Conservation (phyloP, 2,797 vertebrate genomes). For the Alcedo quadribrachys region DNA sequence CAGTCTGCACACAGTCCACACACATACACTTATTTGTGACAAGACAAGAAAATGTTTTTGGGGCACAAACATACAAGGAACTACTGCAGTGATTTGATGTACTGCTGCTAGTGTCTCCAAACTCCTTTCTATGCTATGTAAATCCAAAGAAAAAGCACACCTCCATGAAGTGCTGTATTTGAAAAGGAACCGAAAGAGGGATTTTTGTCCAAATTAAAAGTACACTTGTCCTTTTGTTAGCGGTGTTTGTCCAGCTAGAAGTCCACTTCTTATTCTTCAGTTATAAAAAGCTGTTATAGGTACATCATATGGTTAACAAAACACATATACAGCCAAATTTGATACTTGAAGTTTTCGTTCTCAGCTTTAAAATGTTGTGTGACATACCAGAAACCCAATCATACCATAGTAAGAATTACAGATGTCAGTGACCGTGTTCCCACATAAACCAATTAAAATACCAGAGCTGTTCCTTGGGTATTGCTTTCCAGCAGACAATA, state of each 20-base stretch:
- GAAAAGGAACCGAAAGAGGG: neutral
- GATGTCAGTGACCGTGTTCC: neutral
- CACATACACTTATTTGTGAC: neutral
- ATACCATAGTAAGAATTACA: neutral
- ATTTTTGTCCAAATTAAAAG: neutral
- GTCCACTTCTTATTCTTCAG: neutral
- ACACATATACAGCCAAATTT: neutral
- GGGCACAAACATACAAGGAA: neutral
- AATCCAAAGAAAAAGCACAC: neutral
- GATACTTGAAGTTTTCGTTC: neutral
- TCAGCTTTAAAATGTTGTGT: neutral
- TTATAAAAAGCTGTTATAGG: neutral
- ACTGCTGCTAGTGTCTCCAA: neutral
- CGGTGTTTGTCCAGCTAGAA: neutral
- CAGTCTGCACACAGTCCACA: neutral
- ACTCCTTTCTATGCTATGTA: neutral
- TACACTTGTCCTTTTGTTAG: neutral
- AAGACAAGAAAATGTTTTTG: neutral
- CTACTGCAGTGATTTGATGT: neutral
- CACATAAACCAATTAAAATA: neutral
- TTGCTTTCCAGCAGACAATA: constrained; percentile 14
- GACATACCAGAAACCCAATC: neutral
- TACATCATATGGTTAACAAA: neutral
- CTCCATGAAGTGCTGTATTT: neutral
- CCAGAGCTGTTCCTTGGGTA: neutral